phyloP scores from a whole-genome alignment of 2,113 vertebrate species.

The Misgurnus mizolepis region DNA sequence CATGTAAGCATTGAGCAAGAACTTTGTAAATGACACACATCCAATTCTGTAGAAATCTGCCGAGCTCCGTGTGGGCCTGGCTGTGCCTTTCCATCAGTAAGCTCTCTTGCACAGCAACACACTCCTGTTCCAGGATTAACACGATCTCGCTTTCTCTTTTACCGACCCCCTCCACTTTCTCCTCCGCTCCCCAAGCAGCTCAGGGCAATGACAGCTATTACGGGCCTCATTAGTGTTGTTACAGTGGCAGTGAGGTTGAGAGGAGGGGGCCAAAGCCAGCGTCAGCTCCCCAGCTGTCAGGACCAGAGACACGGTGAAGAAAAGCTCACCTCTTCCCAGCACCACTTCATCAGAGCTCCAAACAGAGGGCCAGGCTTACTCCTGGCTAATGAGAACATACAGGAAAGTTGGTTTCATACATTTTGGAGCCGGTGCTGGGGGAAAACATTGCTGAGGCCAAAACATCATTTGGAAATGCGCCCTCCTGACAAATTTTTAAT shows the following conservation, averaged over 20 bases:
- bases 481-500: constrained; percentile 38
- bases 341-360: constrained; percentile 54
- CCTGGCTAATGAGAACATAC: constrained; percentile 52
- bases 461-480: constrained; percentile 33
- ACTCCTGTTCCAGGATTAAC: constrained; percentile 20
- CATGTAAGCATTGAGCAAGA: neutral
- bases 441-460: constrained; percentile 33
- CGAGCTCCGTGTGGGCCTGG: neutral
- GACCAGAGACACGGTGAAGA: constrained; percentile 47
- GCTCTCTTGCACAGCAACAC: constrained; percentile 1
- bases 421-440: constrained; percentile 39
- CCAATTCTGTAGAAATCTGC: neutral
- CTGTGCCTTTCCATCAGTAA: neutral
- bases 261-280: constrained; percentile 46
- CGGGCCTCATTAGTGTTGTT: constrained; percentile 57
- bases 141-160: neutral
- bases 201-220: constrained; percentile 60
- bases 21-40: neutral
- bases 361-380: constrained; percentile 43
- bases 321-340: constrained; percentile 47
- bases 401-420: constrained; percentile 45
- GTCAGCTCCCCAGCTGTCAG: constrained; percentile 58
- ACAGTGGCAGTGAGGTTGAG: constrained; percentile 51
- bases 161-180: constrained; percentile 15
- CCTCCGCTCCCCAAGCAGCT: constrained; percentile 42